These are phyloP conservation scores for Erebia epiphron DNA, from an alignment of 2,888 invertebrate species.

Conservation along the genomic window DNA sequence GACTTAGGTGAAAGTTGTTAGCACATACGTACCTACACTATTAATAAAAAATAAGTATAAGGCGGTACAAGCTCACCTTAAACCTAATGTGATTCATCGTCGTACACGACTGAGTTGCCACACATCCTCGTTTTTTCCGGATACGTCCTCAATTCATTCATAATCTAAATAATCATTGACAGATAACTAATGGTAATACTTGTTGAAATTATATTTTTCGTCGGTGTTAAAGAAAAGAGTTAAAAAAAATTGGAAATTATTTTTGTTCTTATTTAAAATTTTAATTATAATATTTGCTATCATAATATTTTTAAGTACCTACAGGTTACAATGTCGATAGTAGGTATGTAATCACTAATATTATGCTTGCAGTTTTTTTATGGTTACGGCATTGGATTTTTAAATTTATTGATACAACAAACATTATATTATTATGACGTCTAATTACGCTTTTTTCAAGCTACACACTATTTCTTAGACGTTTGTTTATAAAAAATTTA, in stretches of 20 bases:
- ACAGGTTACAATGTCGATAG: background rate
- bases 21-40: conserved; percentile 1
- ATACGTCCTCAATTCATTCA: background rate
- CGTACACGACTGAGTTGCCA: background rate
- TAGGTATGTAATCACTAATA: too few species aligned
- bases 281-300: too few species aligned
- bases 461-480: too few species aligned
- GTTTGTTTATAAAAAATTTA: too few species aligned
- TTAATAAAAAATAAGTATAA: conserved; percentile 1
- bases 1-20: conserved; percentile 18
- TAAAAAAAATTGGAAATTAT: too few species aligned
- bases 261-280: too few species aligned
- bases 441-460: too few species aligned
- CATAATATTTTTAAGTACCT: background rate
- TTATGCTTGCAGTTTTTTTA: too few species aligned
- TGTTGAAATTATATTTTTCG: background rate
- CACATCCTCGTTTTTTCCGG: background rate
- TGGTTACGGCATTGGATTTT: too few species aligned
- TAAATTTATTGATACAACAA: too few species aligned
- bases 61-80: background rate
- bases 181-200: background rate
- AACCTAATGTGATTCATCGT: background rate
- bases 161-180: background rate
- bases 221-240: too few species aligned
- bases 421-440: too few species aligned